Evolutionary conservation across 1,140 invertebrate genomes (phyloP), one percentile per base, ranked within the genome.

Genomic region (Ptiloglossa arizonensis): DNA sequence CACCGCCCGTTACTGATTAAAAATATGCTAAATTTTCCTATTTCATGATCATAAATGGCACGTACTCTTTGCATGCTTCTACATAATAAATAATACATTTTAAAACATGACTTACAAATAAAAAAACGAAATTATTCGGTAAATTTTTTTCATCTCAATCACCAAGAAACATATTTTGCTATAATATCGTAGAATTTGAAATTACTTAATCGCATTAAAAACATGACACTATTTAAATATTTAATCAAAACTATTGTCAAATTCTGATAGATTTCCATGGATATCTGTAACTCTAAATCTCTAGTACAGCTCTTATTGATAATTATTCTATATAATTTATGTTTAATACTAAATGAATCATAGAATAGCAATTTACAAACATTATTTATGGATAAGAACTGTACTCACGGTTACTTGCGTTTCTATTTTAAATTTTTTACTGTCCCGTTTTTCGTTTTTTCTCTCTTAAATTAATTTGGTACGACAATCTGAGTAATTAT

Each of bases 331-430:
- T 46, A 67, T 56, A 79, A 59, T 83, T 52, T 69, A 83, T 79
- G 57, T 32, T 64, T 52, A 82, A 62, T 54, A 73, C 50, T 52
- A 69, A 85, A 70, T 50, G 19, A 52, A 56, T 79, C 13, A 70
- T 19, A 66, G 73, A 68, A 70, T 54, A 62, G 35, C 52, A 67
- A 24, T 48, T 74, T 80, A 82, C 38, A 87, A 81, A 89, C 84
- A 69, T 56, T 73, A 87, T 85, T 87, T 71, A 77, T 80, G 88
- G 11, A 91, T 88, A 90, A 90, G 89, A 88, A 85, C 85, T 90
- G 89, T 82, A 83, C 89, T 90, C 86, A 89, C 88, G 81, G 15
- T 29, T 19, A 32, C 78, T 78, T 79, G 83, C 73, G 85, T 68
- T 44, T 86, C 67, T 60, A 79, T 79, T 75, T 13, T 27, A 81